Conservation (phyloP, 2,797 vertebrate genomes). For the Calcarius lapponicus region DNA sequence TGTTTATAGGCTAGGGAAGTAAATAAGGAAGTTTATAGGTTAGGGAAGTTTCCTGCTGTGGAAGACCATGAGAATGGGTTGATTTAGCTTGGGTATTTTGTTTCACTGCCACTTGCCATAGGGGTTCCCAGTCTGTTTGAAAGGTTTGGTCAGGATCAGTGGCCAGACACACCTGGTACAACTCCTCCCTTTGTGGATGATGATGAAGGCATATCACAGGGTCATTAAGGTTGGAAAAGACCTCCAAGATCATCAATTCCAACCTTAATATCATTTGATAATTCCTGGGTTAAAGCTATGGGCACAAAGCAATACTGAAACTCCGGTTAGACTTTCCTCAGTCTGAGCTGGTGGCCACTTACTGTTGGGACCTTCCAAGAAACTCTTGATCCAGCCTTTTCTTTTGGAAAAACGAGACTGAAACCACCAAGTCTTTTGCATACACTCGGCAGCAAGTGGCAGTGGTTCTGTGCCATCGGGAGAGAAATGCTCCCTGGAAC, state of each 20-base stretch:
- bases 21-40: conserved; percentile 34
- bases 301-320: neutral
- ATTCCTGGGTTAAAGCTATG: neutral
- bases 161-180: neutral
- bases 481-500: neutral
- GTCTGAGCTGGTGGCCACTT: neutral
- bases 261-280: neutral
- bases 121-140: conserved; percentile 12
- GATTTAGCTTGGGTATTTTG: conserved; percentile 6
- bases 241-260: neutral
- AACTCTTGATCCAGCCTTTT: neutral
- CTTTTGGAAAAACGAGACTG: neutral
- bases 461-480: accelerated
- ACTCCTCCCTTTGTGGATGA: neutral
- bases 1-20: conserved; percentile 45
- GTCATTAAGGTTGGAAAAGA: neutral
- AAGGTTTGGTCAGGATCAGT: neutral
- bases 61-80: neutral
- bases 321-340: neutral
- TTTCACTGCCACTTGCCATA: conserved; percentile 17
- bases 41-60: conserved; percentile 33
- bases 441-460: accelerated
- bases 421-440: neutral
- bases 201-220: neutral
- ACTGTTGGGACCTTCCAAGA: neutral